phyloP scores from a whole-genome alignment of 2,888 invertebrate species.

The Sinopyrophorus schimmeli region DNA sequence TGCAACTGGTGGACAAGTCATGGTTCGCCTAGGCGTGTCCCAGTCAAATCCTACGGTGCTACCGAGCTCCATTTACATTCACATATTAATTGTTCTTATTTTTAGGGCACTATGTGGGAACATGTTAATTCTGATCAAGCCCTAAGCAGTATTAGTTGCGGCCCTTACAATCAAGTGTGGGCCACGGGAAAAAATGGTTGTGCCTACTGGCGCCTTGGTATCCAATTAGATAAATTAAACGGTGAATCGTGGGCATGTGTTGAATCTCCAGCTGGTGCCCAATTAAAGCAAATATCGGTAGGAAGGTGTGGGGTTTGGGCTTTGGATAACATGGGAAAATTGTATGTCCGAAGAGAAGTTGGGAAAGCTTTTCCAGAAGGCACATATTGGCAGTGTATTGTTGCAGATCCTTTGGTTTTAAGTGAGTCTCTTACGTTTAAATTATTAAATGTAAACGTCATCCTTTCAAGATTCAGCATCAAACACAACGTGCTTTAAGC shows the following conservation, averaged over 20 bases:
- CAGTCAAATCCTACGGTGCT: conserved; percentile 71
- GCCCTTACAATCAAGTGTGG: conserved; percentile 75
- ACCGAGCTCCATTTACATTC: neutral
- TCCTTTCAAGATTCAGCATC: conserved; percentile 46
- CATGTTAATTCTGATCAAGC: conserved; percentile 82
- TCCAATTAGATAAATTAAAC: conserved; percentile 67
- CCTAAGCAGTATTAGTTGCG: conserved; percentile 74
- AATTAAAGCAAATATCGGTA: conserved; percentile 75
- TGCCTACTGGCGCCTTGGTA: conserved; percentile 78
- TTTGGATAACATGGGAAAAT: conserved; percentile 69
- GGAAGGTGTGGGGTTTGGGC: conserved; percentile 79
- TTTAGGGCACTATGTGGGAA: conserved; percentile 75
- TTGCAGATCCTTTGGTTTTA: conserved; percentile 62
- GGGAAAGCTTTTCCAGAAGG: conserved; percentile 78
- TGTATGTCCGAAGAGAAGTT: conserved; percentile 80
- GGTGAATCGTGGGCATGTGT: conserved; percentile 78
- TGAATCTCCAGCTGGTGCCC: conserved; percentile 67
- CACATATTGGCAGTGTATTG: conserved; percentile 78
- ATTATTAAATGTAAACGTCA: neutral
- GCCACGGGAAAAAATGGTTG: conserved; percentile 85
- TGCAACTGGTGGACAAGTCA: conserved; percentile 83
- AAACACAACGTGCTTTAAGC: conserved; percentile 64
- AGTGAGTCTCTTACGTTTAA: conserved; percentile 38
- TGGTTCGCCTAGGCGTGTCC: conserved; percentile 79
- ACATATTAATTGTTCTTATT: conserved; percentile 6